Percentiles rank a stretch among this genome's conserved stretches.
phyloP scores from a whole-genome alignment of 2,797 vertebrate genomes.

The Ctenosaura bakeri region DNA sequence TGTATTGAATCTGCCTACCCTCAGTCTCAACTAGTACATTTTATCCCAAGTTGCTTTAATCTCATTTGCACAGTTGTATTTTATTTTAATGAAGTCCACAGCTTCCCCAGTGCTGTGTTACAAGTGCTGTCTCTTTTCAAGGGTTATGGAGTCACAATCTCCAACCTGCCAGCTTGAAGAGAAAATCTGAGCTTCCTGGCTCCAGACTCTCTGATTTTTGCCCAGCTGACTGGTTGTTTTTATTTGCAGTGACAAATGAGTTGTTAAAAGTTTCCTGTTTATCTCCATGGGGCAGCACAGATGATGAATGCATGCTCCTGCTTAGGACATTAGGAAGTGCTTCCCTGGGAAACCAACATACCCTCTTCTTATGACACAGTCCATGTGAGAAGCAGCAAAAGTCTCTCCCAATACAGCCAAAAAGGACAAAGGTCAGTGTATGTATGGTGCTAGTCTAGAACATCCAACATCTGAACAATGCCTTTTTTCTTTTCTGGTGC shows the following conservation, averaged over 20 bases:
- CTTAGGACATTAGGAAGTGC: slow-evolving; percentile 18
- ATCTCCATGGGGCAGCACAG: slow-evolving; percentile 17
- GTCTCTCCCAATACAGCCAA: neutral
- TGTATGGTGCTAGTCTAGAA: neutral
- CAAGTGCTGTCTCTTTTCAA: neutral
- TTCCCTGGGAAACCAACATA: slow-evolving; percentile 37
- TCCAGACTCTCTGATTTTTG: neutral
- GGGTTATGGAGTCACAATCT: neutral
- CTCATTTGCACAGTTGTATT: neutral
- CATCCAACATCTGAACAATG: neutral
- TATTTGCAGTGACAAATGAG: slow-evolving; percentile 32
- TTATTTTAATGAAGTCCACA: neutral
- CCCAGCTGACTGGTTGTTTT: slow-evolving; percentile 19
- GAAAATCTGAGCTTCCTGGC: neutral
- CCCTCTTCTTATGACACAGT: neutral
- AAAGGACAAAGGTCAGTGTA: neutral
- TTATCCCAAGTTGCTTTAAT: neutral
- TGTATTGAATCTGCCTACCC: neutral
- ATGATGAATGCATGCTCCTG: slow-evolving; percentile 27
- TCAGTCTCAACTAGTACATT: neutral
- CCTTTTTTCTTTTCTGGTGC: neutral
- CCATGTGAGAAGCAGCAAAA: neutral
- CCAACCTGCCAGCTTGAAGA: neutral
- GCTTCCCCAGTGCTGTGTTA: too few relatives aligned
- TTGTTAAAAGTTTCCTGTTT: slow-evolving; percentile 60